phyloP scores from a whole-genome alignment of 2,113 vertebrate genomes.

The Melanerpes formicivorus region DNA sequence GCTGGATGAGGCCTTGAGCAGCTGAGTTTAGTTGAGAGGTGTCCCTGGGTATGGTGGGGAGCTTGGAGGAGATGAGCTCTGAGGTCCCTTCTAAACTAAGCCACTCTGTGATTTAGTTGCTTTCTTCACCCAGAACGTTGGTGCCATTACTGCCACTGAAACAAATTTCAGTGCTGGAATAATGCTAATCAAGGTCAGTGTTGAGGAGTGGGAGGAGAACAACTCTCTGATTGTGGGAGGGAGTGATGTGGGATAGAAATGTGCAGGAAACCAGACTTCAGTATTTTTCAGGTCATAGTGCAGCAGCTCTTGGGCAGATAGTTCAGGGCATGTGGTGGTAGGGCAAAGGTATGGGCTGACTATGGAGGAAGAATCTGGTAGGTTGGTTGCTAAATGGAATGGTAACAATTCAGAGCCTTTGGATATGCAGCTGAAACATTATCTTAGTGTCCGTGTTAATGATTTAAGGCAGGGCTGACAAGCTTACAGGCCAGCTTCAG shows the following conservation, averaged over 20 bases:
- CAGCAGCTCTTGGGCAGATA: slow-evolving; percentile 1
- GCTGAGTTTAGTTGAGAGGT: too few relatives aligned
- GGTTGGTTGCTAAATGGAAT: background rate
- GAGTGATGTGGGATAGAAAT: background rate
- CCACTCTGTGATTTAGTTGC: background rate
- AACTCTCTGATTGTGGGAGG: background rate
- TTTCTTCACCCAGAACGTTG: slow-evolving; percentile 4
- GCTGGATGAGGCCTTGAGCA: too few relatives aligned
- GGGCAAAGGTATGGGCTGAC: background rate
- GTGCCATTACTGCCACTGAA: background rate
- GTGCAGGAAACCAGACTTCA: background rate
- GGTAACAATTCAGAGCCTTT: background rate
- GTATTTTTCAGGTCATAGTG: slow-evolving; percentile 24
- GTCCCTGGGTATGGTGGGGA: too few relatives aligned
- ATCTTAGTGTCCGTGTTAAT: background rate
- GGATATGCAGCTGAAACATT: background rate
- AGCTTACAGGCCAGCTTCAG: background rate
- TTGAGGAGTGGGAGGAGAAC: slow-evolving; percentile 16
- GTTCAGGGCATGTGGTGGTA: background rate
- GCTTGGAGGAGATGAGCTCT: too few relatives aligned
- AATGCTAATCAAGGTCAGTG: background rate
- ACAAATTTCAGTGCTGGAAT: background rate
- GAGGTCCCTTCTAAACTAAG: too few relatives aligned
- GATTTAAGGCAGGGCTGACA: background rate
- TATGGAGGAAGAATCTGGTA: background rate